Percentiles rank a stretch among this genome's conserved stretches.
These are phyloP conservation scores for Chloroclystis v-ata DNA, from an alignment of 2,888 invertebrate species.

Conservation along the genomic window DNA sequence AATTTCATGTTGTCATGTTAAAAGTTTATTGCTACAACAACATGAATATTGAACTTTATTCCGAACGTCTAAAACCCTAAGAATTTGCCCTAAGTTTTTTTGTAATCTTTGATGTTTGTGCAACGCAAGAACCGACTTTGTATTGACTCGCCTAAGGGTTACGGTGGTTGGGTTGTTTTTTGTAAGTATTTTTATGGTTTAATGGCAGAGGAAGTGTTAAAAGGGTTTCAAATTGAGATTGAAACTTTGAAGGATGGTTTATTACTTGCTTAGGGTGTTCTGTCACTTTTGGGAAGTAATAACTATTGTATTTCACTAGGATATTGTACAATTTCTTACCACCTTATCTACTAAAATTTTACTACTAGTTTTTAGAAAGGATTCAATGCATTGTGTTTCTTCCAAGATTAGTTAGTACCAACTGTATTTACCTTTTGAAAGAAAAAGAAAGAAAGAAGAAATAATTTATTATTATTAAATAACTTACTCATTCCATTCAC, in stretches of 20 bases:
- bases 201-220: constrained; percentile 59
- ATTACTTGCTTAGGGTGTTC: constrained; percentile 36
- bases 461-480: no score
- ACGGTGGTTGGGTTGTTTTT: constrained; percentile 20
- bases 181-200: constrained; percentile 37
- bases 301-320: not conserved
- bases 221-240: constrained; percentile 50
- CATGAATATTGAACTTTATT: constrained; percentile 33
- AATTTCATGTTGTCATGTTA: constrained; percentile 72
- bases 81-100: constrained; percentile 18
- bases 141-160: constrained; percentile 1
- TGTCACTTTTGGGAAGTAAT: constrained; percentile 17
- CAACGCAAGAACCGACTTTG: constrained; percentile 13
- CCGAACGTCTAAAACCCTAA: constrained; percentile 16
- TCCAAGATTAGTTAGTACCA: no score
- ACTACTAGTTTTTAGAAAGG: no score
- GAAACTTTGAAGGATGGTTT: constrained; percentile 43
- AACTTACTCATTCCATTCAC: no score
- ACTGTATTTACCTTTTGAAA: not conserved
- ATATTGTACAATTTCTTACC: not conserved
- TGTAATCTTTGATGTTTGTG: constrained; percentile 21
- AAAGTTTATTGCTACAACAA: constrained; percentile 57
- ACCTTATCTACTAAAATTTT: no score
- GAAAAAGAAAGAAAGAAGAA: no score
- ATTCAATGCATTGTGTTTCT: no score